A percentile compares a stretch with the other conserved stretches of the same genome.
These are phyloP conservation scores for Takifugu flavidus DNA, from an alignment of 2,113 vertebrate species.

Conservation along the genomic window DNA sequence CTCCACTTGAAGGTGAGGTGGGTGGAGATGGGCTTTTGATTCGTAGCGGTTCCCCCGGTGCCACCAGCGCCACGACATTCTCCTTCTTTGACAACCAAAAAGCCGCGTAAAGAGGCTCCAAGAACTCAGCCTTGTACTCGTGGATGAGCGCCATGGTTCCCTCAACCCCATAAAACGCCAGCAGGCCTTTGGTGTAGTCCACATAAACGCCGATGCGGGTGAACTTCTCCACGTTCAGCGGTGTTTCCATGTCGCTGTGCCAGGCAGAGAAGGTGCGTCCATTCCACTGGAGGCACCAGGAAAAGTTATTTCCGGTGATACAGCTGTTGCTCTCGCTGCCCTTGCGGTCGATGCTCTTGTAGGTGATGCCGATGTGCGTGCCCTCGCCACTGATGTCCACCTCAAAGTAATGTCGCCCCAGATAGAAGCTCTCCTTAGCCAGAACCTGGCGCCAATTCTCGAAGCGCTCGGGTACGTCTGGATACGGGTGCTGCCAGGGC, in stretches of 20 bases:
- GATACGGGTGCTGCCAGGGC: conserved; percentile 82
- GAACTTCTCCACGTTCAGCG: conserved; percentile 62
- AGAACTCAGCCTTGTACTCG: conserved; percentile 71
- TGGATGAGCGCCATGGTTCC: conserved; percentile 73
- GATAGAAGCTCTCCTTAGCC: conserved; percentile 78
- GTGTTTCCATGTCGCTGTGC: conserved; percentile 77
- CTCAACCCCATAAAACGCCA: conserved; percentile 74
- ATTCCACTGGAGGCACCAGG: conserved; percentile 80
- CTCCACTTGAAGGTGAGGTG: conserved; percentile 32
- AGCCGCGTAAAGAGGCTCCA: conserved; percentile 74
- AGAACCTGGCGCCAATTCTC: conserved; percentile 79
- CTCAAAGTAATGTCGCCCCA: conserved; percentile 79
- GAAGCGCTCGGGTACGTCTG: conserved; percentile 74
- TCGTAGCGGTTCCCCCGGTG: conserved; percentile 52
- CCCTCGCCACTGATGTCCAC: conserved; percentile 75
- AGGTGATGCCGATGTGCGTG: conserved; percentile 73
- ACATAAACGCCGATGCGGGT: conserved; percentile 74
- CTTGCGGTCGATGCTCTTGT: conserved; percentile 78
- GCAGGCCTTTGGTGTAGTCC: conserved; percentile 64
- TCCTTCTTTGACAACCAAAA: conserved; percentile 86
- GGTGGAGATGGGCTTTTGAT: conserved; percentile 60
- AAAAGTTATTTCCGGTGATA: conserved; percentile 78
- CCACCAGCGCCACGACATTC: conserved; percentile 67
- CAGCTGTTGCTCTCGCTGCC: conserved; percentile 74
- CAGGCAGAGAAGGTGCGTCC: conserved; percentile 82